A percentile compares a stretch with the other conserved stretches of the same genome.
phyloP scores from a whole-genome alignment of 2,888 invertebrate genomes.

The Morpho deidamia region DNA sequence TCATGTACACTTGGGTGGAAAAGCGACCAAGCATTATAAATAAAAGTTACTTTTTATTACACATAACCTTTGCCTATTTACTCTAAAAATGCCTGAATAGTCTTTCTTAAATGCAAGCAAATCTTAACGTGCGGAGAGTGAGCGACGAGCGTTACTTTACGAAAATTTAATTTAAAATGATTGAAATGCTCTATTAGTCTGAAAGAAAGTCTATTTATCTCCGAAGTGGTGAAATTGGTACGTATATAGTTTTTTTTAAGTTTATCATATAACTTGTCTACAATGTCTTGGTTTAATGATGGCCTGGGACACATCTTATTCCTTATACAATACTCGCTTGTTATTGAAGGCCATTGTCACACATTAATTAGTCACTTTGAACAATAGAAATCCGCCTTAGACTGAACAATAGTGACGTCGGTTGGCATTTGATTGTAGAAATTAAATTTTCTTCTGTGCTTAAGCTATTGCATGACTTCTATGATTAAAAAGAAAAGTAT shows the following conservation, averaged over 20 bases:
- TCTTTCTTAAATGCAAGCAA: too few species aligned
- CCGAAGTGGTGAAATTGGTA: neutral
- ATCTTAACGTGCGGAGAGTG: too few species aligned
- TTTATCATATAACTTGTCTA: neutral
- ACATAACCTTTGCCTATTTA: too few species aligned
- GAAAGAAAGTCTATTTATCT: neutral
- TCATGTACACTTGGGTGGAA: too few species aligned
- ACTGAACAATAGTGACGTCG: slow-evolving; percentile 4
- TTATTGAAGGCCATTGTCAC: neutral
- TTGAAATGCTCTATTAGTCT: too few species aligned
- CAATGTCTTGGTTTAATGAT: neutral
- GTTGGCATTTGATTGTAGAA: slow-evolving; percentile 8
- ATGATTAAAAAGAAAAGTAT: too few species aligned
- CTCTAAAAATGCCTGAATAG: too few species aligned
- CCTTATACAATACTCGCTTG: slow-evolving; percentile 6
- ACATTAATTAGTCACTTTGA: slow-evolving; percentile 9
- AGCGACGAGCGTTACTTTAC: too few species aligned
- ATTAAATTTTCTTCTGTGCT: neutral
- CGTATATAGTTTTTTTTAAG: neutral
- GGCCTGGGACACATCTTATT: neutral
- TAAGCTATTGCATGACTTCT: slow-evolving; percentile 10
- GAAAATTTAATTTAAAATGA: too few species aligned
- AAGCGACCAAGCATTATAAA: too few species aligned
- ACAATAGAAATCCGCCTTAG: slow-evolving; percentile 4
- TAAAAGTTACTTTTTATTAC: too few species aligned